A percentile compares a stretch with the other conserved stretches of the same genome.
These are phyloP conservation scores for Acrossocheilus wenchowensis DNA, from an alignment of 2,797 vertebrate genomes.

Conservation along the genomic window DNA sequence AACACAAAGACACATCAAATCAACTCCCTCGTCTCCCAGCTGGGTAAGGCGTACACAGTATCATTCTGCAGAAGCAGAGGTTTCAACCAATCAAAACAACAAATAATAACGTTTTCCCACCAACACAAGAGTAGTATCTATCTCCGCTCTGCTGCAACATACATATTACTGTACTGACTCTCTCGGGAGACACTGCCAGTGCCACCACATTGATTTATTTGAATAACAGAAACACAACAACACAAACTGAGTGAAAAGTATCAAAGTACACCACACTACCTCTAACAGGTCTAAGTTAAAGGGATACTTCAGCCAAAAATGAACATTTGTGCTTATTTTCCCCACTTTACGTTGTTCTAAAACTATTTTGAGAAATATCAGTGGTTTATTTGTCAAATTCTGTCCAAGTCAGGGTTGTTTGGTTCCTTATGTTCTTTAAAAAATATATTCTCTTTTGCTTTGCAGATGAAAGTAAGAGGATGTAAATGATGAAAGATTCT, in stretches of 20 bases:
- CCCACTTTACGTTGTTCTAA: background rate
- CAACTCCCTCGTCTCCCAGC: constrained; percentile 98
- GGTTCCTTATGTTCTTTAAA: background rate
- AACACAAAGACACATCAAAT: constrained; percentile 97
- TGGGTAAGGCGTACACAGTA: constrained; percentile 99
- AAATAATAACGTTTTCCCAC: constrained; percentile 95
- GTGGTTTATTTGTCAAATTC: background rate
- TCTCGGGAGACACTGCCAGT: constrained; percentile 59
- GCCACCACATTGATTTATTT: constrained; percentile 14
- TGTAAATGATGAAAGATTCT: background rate
- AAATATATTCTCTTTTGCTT: background rate
- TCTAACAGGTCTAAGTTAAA: background rate
- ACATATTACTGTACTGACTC: constrained; percentile 74
- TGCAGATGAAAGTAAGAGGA: background rate
- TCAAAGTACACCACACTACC: background rate
- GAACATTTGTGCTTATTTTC: too few species aligned
- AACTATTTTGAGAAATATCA: background rate
- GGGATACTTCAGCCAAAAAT: background rate
- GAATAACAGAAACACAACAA: background rate
- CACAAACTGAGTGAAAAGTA: constrained; percentile 16
- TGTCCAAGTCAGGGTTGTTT: background rate
- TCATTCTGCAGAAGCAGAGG: constrained; percentile 95
- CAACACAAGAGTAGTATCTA: constrained; percentile 84
- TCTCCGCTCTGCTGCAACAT: constrained; percentile 83
- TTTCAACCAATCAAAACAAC: constrained; percentile 92